A percentile compares a stretch with the other conserved stretches of the same genome.
Conservation (phyloP, 2,113 vertebrate species). For the Callorhinus ursinus region DNA sequence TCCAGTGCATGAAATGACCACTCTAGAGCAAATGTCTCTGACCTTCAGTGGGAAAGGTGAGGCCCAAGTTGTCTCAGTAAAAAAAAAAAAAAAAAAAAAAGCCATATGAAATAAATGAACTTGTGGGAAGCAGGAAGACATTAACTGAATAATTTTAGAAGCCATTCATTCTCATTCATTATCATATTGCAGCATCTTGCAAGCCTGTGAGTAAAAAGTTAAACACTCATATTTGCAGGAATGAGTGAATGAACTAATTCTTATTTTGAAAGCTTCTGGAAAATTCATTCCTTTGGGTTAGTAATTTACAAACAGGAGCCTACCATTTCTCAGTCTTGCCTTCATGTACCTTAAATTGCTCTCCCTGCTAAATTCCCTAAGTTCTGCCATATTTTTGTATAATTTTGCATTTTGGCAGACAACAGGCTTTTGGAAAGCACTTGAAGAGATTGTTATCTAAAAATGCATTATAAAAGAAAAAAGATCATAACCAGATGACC, state of each 20-base stretch:
- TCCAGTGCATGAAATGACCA: not conserved
- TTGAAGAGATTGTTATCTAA: not conserved
- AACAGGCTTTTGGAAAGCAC: not conserved
- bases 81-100: not conserved
- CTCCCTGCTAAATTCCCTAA: not conserved
- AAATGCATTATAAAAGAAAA: not conserved
- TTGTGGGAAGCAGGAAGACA: not conserved
- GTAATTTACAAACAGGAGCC: not conserved
- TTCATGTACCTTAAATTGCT: not conserved
- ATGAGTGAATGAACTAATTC: not conserved
- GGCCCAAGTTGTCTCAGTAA: not conserved
- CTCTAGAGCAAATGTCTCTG: not conserved
- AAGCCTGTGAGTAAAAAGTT: not conserved
- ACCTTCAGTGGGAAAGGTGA: not conserved
- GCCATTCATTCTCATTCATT: not conserved
- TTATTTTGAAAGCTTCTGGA: conserved; percentile 3
- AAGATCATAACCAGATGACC: not conserved
- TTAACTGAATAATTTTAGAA: not conserved
- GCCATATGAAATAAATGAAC: not conserved
- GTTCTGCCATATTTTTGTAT: not conserved
- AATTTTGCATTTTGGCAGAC: not conserved
- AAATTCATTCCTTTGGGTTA: conserved; percentile 5
- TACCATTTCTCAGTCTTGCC: not conserved
- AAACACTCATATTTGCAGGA: not conserved
- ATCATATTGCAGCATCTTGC: not conserved